These are phyloP conservation scores for Lasioglossum figueresi DNA, from an alignment of 2,888 invertebrate species.

Conservation along the genomic window DNA sequence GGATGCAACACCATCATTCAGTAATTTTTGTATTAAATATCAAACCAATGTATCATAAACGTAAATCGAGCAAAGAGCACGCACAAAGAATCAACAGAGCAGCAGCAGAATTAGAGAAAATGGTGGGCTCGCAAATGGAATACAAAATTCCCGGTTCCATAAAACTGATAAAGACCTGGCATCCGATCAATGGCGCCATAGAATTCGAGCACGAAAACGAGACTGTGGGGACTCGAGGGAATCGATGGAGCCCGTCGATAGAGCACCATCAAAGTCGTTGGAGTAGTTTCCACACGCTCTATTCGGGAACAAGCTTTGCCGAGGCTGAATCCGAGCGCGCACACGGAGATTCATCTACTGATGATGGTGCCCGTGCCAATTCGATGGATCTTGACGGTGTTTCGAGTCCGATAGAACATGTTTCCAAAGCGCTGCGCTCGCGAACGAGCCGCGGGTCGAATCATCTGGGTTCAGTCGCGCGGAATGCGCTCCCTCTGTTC, in stretches of 20 bases:
- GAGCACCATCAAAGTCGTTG: background rate
- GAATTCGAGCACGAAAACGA: background rate
- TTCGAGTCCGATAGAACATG: background rate
- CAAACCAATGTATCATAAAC: no score
- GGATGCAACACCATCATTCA: background rate
- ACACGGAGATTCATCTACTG: background rate
- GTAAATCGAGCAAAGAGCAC: background rate
- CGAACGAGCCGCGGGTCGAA: background rate
- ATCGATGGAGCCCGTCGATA: background rate
- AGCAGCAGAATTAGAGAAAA: background rate
- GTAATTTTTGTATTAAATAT: background rate
- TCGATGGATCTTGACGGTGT: slow-evolving; percentile 1
- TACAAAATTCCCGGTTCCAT: background rate
- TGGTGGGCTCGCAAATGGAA: background rate
- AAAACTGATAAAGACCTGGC: background rate
- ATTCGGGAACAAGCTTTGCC: background rate
- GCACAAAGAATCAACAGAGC: background rate
- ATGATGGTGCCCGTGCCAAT: background rate
- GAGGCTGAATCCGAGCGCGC: background rate
- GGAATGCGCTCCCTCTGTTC: background rate
- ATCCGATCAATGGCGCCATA: background rate
- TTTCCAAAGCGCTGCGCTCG: background rate
- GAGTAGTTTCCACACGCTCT: background rate
- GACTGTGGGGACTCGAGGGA: background rate
- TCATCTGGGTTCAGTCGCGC: background rate